Base-by-base conservation (phyloP, 1,140 invertebrate species). In the Phthorimaea operculella region DNA sequence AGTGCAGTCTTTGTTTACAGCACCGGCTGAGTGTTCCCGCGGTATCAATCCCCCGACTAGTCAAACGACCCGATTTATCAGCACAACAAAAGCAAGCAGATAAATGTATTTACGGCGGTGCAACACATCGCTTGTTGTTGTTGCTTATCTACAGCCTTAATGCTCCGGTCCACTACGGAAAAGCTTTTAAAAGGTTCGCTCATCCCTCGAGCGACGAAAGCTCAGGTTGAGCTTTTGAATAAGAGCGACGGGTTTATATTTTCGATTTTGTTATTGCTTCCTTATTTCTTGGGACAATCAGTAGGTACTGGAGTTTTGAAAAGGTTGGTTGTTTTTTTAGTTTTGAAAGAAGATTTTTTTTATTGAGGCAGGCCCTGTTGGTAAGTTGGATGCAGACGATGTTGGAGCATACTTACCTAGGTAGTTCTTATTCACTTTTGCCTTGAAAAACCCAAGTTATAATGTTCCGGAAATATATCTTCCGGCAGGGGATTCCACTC, bases 61-160 rank as follows among this genome's bases (percentile, higher is more conserved):
- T 70, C 66, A 76, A 75, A 72, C 63, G 66, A 64, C 52, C 66
- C 67, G 65, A 76, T 75, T 76, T 76, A 79, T 74, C 66, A 65
- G 52, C 51, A 57, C 62, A 75, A 79, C 68, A 76, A 76, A 77
- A 68, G 67, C 71, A 70, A 70, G 63, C 66, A 76, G 72, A 72
- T 72, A 69, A 71, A 63, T 64, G 65, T 74, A 76, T 75, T 76
- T 78, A 75, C 72, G 71, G 75, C 64, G 60, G 57, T 42, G 54
- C 62, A 70, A 68, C 63, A 69, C 70, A 74, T 72, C 70, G 62
- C 62, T 58, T 63, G 65, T 69, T 72, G 68, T 69, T 71, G 71
- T 67, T 62, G 48, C 70, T 77, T 79, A 79, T 79, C 78, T 80
- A 54, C 63, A 70, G 64, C 60, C 68, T 80, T 81, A 81, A 81